A percentile compares a stretch with the other conserved stretches of the same genome.
phyloP scores from a whole-genome alignment of 2,888 invertebrate genomes.

The Plagodis pulveraria region DNA sequence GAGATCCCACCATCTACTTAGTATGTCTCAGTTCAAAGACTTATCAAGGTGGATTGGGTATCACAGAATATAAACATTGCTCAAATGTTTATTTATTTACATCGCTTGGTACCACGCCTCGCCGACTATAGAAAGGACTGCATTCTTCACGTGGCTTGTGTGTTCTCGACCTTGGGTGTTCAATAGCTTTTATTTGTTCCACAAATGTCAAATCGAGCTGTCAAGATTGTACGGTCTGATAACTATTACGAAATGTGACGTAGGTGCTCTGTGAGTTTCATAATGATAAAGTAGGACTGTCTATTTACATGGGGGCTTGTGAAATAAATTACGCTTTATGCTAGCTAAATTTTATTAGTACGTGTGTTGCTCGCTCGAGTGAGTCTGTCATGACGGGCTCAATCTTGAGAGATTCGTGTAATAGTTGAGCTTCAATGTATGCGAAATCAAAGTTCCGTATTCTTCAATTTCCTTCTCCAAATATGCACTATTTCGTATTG shows the following conservation, averaged over 20 bases:
- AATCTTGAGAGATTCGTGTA: too few relatives aligned
- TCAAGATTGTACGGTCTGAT: conserved; percentile 17
- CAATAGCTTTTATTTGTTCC: conserved; percentile 25
- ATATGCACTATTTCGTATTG: too few relatives aligned
- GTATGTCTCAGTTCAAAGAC: too few relatives aligned
- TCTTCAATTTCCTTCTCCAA: too few relatives aligned
- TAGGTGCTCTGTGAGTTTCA: not conserved
- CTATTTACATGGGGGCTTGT: not conserved
- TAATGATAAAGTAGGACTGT: conserved; percentile 5
- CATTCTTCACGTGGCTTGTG: conserved; percentile 34
- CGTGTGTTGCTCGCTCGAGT: too few relatives aligned
- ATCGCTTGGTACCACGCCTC: not conserved
- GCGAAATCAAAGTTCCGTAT: too few relatives aligned
- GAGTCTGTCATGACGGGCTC: too few relatives aligned
- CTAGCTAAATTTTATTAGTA: too few relatives aligned
- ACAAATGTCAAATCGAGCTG: conserved; percentile 39
- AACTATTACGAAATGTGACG: conserved; percentile 11
- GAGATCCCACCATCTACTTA: too few relatives aligned
- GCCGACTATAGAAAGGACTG: conserved; percentile 33
- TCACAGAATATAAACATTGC: not conserved
- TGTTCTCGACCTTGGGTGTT: conserved; percentile 27
- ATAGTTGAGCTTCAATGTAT: too few relatives aligned
- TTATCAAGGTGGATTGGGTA: too few relatives aligned
- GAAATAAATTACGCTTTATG: too few relatives aligned
- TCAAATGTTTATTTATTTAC: conserved; percentile 3